Percentiles rank a stretch among this genome's conserved stretches.
Evolutionary conservation across 2,797 vertebrate species (phyloP).

Genomic region (Microctenopoma stevenorrisi): DNA sequence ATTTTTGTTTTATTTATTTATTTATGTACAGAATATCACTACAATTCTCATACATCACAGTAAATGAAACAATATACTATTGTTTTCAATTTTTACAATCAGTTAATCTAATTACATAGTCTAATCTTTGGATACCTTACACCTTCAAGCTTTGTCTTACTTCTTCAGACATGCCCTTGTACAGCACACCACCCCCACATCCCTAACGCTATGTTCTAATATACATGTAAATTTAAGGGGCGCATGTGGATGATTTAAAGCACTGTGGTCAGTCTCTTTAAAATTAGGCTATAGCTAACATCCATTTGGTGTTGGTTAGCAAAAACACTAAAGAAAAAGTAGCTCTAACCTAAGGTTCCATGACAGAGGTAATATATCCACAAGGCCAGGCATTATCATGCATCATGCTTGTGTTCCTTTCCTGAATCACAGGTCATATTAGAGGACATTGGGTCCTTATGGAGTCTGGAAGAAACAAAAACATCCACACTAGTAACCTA

Average conservation of each 20-base stretch:
- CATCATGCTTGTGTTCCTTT: no score
- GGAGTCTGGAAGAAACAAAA: no score
- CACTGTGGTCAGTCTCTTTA: no score
- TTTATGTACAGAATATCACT: neutral
- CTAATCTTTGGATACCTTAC: slow-evolving; percentile 34
- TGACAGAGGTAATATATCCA: no score
- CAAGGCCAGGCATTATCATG: no score
- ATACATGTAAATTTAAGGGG: slow-evolving; percentile 7
- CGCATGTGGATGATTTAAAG: neutral
- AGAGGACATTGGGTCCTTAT: no score
- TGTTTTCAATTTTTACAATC: slow-evolving; percentile 3
- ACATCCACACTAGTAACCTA: no score
- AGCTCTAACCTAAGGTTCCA: no score
- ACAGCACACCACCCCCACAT: neutral
- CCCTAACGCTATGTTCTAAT: slow-evolving; percentile 4
- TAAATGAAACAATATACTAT: neutral
- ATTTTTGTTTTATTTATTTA: neutral
- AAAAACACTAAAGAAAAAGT: no score
- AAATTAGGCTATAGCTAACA: no score
- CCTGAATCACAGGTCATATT: no score
- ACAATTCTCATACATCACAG: neutral
- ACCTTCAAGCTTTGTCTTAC: slow-evolving; percentile 24
- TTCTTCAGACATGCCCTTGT: slow-evolving; percentile 20
- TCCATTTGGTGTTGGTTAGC: no score
- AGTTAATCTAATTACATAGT: slow-evolving; percentile 39